phyloP scores from a whole-genome alignment of 1,140 invertebrate genomes.

The Sycophila sp. region DNA sequence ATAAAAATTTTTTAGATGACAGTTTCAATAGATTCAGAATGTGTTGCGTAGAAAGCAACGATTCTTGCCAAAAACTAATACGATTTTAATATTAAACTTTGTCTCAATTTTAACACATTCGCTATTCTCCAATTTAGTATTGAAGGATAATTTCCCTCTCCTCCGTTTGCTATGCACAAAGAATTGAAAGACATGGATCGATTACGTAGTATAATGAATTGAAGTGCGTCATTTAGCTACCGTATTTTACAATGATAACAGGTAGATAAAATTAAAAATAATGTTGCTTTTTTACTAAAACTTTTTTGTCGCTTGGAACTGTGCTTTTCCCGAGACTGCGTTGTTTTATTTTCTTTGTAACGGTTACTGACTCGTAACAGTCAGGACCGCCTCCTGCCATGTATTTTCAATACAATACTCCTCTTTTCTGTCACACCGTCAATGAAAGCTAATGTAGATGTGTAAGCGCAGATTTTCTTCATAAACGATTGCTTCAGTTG shows the following conservation, averaged over 20 bases:
- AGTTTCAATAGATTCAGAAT: conserved; percentile 21
- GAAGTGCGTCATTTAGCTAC: not conserved
- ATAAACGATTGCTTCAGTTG: not conserved
- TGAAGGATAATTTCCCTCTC: not conserved
- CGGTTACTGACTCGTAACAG: not conserved
- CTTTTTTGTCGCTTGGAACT: not conserved
- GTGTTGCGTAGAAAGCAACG: conserved; percentile 16
- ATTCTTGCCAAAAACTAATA: conserved; percentile 30
- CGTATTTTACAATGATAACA: not conserved
- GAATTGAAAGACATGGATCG: conserved; percentile 13
- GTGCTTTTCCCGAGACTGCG: conserved; percentile 13
- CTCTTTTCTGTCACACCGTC: conserved; percentile 2
- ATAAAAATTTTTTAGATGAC: conserved; percentile 39
- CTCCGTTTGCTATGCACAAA: conserved; percentile 24
- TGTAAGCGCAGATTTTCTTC: not conserved
- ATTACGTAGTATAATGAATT: not conserved
- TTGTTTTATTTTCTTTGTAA: not conserved
- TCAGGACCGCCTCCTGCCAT: not conserved
- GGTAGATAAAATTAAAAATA: not conserved
- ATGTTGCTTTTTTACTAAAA: conserved; percentile 1
- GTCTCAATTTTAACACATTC: conserved; percentile 3
- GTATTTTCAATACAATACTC: conserved; percentile 18
- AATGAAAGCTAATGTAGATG: not conserved
- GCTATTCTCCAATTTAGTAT: not conserved
- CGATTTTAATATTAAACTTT: conserved; percentile 16